phyloP scores from a whole-genome alignment of 1,140 invertebrate species.

The Conopomorpha cramerella region DNA sequence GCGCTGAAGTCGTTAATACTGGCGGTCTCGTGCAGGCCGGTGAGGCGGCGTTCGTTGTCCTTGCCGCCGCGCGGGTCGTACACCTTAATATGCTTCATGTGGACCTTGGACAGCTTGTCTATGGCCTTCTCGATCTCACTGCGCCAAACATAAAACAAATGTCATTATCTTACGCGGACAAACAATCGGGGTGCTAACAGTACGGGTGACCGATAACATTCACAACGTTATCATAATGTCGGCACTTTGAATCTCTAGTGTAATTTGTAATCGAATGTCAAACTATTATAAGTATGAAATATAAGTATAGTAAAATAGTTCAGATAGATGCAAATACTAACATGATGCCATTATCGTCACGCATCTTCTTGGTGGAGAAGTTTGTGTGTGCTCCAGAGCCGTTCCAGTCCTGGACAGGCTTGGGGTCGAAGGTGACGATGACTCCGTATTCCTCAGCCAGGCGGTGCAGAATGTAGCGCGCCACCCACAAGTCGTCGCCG shows the following conservation, averaged over 20 bases:
- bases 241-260: too few relatives aligned
- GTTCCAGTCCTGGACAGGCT: slow-evolving; percentile 84
- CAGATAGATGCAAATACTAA: too few relatives aligned
- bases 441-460: slow-evolving; percentile 89
- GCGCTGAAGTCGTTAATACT: slow-evolving; percentile 79
- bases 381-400: slow-evolving; percentile 84
- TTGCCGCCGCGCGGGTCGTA: slow-evolving; percentile 81
- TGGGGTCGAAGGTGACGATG: slow-evolving; percentile 78
- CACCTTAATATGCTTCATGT: slow-evolving; percentile 79
- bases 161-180: too few relatives aligned
- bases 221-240: too few relatives aligned
- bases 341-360: slow-evolving; percentile 74
- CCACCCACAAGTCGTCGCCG: slow-evolving; percentile 85
- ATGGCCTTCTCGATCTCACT: slow-evolving; percentile 68
- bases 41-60: slow-evolving; percentile 76
- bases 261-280: too few relatives aligned
- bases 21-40: slow-evolving; percentile 78
- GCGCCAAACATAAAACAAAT: too few relatives aligned
- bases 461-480: slow-evolving; percentile 77
- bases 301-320: too few relatives aligned
- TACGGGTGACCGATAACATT: too few relatives aligned
- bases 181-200: too few relatives aligned
- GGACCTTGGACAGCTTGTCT: slow-evolving; percentile 75
- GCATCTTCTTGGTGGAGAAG: slow-evolving; percentile 82
- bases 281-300: too few relatives aligned